Evolutionary conservation across 2,888 invertebrate species (phyloP), one percentile per base, ranked within the genome.

Genomic region (Drosophila koepferae): DNA sequence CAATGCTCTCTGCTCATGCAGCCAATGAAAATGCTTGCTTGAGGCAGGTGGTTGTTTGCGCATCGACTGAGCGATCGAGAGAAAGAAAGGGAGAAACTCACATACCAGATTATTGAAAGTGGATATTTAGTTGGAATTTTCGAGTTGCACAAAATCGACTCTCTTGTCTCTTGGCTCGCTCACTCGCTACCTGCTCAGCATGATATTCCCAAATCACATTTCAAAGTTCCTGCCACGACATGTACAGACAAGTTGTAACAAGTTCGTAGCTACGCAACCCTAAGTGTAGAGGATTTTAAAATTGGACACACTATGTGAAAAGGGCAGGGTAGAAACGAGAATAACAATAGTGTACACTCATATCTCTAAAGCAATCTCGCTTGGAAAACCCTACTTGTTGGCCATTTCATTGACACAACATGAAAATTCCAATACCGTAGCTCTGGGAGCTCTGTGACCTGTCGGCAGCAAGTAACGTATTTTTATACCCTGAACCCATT

Each of bases 21-120:
- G 70, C 89, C 89, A 89, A 89, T 89, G 53, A 68, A 62, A 74
- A 66, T 34, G 60, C 75, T 58, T 64, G 53, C 54, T 73, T 56
- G 61, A 20, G 78, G 89, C 90, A 90, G 89, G 90, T 90, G 88
- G 82, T 82, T 82, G 74, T 72, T 85, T 85, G 68, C 65, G 43
- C 59, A 59, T 38, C 28, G 28, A 54, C 58, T 61, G 44, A 16
- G 54, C n/a, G 7, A 41, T 3, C 41, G 63, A 62, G 41, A 9
- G 28, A 34, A n/a, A 34, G 49, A 51, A 12, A 28, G 48, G n/a
- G 49, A 43, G 28, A 55, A 77, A 41, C 51, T 51, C 53, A 68
- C 56, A 72, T 55, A 28, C 20, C 71, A 70, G 64, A 81, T 77
- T 70, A 65, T 61, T 65, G 40, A 63, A 77, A 71, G 71, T 81